Conservation (phyloP, 2,888 invertebrate genomes). For the Melanargia galathea region DNA sequence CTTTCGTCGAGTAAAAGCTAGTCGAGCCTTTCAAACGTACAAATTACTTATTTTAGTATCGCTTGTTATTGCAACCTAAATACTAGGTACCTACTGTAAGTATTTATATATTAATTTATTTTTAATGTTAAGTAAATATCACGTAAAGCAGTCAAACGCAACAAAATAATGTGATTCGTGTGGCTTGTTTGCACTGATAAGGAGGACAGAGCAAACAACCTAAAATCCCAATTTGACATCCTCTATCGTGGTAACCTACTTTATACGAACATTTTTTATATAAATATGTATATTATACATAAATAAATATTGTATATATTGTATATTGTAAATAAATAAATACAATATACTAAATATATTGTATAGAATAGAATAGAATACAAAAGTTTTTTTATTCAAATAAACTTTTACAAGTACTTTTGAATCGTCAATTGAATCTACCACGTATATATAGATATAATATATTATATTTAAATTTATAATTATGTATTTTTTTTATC, state of each 20-base stretch:
- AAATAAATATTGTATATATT: neutral
- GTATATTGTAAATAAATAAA: too few relatives aligned
- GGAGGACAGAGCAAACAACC: constrained; percentile 23
- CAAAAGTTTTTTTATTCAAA: too few relatives aligned
- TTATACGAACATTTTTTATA: neutral
- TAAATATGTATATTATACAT: neutral
- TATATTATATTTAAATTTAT: too few relatives aligned
- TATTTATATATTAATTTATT: neutral
- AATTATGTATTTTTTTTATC: too few relatives aligned
- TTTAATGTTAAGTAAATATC: constrained; percentile 5
- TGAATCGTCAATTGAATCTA: too few relatives aligned
- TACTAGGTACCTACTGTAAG: neutral
- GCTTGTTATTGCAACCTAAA: neutral
- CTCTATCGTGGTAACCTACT: constrained; percentile 14
- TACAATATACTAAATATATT: too few relatives aligned
- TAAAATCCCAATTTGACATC: constrained; percentile 24
- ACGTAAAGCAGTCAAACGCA: constrained; percentile 7
- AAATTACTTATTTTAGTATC: too few relatives aligned
- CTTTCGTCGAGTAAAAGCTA: too few relatives aligned
- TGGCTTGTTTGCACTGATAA: constrained; percentile 23
- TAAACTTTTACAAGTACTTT: too few relatives aligned
- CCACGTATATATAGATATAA: too few relatives aligned
- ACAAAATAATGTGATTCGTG: constrained; percentile 13
- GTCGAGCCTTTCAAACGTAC: too few relatives aligned
- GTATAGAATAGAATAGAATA: too few relatives aligned